Evolutionary conservation across 2,888 invertebrate species (phyloP).

Genomic region (Adelognathus sp.): DNA sequence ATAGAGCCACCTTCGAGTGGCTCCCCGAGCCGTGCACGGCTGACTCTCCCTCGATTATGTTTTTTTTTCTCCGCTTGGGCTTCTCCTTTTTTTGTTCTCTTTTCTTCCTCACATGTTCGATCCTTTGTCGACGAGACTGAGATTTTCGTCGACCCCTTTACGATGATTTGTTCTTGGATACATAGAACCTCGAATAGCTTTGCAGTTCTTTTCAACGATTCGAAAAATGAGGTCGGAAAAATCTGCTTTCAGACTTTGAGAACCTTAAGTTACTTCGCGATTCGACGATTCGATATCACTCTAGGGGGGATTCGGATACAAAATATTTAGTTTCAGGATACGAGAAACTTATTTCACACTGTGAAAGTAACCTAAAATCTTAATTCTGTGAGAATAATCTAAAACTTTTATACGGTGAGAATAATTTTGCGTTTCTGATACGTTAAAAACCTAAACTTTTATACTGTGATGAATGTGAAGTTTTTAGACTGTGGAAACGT

Average conservation of each 20-base stretch:
- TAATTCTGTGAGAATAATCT: too few species aligned
- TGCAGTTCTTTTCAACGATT: too few species aligned
- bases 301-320: not conserved
- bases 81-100: not conserved
- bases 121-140: conserved; percentile 14
- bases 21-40: conserved; percentile 14
- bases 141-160: not conserved
- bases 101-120: not conserved
- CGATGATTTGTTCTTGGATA: not conserved
- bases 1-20: conserved; percentile 50
- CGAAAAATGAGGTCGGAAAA: too few species aligned
- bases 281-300: not conserved
- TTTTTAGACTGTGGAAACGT: too few species aligned
- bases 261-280: not conserved
- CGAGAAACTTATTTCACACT: too few species aligned
- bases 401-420: too few species aligned
- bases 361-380: too few species aligned
- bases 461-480: too few species aligned
- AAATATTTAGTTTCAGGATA: not conserved
- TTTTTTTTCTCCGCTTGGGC: not conserved
- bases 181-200: too few species aligned
- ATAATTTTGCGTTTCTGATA: too few species aligned
- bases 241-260: too few species aligned
- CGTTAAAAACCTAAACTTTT: too few species aligned
- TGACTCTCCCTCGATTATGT: conserved; percentile 14